Percentiles rank a stretch among this genome's conserved stretches.
Conservation (phyloP, 1,140 invertebrate species). For the Calephelis virginiensis region DNA sequence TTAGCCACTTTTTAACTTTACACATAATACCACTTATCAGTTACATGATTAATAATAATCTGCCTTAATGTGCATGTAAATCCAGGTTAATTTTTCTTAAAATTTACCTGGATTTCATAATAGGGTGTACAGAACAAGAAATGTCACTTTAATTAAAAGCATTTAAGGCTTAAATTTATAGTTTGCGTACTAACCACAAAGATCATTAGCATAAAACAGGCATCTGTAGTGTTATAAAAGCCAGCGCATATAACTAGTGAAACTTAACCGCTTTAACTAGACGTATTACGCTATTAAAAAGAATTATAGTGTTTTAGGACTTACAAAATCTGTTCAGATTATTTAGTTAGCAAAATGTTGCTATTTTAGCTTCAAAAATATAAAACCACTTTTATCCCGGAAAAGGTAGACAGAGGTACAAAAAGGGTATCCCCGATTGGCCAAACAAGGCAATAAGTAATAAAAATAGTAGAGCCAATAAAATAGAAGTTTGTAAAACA, state of each 20-base stretch:
- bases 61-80: background rate
- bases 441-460: no score
- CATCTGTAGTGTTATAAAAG: constrained; percentile 36
- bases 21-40: no score
- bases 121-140: background rate
- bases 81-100: background rate
- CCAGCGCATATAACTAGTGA: constrained; percentile 32
- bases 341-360: constrained; percentile 31
- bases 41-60: no score
- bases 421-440: no score
- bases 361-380: no score
- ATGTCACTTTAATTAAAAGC: constrained; percentile 3
- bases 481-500: no score
- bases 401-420: no score
- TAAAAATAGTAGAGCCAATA: no score
- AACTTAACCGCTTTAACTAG: constrained; percentile 39
- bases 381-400: no score
- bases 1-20: no score
- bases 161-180: constrained; percentile 12
- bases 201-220: constrained; percentile 10
- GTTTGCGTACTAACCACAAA: constrained; percentile 5
- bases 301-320: constrained; percentile 39
- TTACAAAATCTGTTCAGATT: constrained; percentile 37
- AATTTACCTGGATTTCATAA: background rate
- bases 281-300: constrained; percentile 51